Percentiles rank a stretch among this genome's conserved stretches.
Conservation (phyloP, 1,140 invertebrate species). For the Eurosta solidaginis region DNA sequence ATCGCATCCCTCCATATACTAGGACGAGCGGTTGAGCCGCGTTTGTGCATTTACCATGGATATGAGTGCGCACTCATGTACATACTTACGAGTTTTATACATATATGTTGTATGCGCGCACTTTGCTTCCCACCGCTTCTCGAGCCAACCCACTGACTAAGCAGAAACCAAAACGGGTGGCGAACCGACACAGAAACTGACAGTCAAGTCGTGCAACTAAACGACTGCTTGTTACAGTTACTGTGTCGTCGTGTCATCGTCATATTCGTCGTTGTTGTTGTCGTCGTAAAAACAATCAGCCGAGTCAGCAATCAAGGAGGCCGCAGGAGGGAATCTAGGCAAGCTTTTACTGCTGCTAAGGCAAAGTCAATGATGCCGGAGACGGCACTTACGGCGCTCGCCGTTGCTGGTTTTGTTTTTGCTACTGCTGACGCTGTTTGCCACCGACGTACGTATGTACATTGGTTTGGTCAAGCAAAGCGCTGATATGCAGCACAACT, state of each 20-base stretch:
- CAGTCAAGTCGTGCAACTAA: too few species aligned
- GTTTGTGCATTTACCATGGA: slow-evolving; percentile 25
- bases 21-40: not conserved
- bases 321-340: not conserved
- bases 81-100: slow-evolving; percentile 7
- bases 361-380: not conserved
- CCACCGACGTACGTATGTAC: slow-evolving; percentile 29
- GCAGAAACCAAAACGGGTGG: not conserved
- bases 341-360: not conserved
- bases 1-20: not conserved
- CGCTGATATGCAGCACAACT: slow-evolving; percentile 34
- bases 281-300: slow-evolving; percentile 11
- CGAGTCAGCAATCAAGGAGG: slow-evolving; percentile 3
- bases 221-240: slow-evolving; percentile 29
- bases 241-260: slow-evolving; percentile 32
- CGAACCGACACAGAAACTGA: too few species aligned
- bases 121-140: slow-evolving; percentile 1
- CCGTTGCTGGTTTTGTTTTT: not conserved
- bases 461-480: slow-evolving; percentile 27
- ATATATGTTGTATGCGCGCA: not conserved
- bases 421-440: not conserved
- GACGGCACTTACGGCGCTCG: not conserved
- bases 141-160: not conserved
- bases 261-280: slow-evolving; percentile 34
- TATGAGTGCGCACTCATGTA: not conserved